phyloP scores from a whole-genome alignment of 1,140 invertebrate species.

The Brachionus rotundiformis region DNA sequence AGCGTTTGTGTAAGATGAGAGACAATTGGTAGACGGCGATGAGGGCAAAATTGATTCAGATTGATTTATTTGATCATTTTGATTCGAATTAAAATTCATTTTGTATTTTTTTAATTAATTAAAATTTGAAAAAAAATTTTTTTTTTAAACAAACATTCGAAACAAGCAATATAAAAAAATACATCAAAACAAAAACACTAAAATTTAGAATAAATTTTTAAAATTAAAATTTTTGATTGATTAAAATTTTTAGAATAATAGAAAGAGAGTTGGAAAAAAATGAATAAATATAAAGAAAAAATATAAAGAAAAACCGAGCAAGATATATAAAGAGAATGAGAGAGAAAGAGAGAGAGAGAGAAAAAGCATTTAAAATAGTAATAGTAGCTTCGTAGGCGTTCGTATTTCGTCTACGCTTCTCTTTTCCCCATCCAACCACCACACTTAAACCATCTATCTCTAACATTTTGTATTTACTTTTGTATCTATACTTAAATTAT shows the following conservation, averaged over 20 bases:
- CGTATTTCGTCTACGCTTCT: background rate
- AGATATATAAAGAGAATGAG: background rate
- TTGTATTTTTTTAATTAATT: slow-evolving; percentile 2
- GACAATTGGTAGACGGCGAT: background rate
- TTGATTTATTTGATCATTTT: slow-evolving; percentile 41
- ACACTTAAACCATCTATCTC: background rate
- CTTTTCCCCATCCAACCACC: background rate
- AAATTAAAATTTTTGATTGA: slow-evolving; percentile 49
- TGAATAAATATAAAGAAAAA: background rate
- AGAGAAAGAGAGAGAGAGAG: background rate
- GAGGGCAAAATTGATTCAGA: slow-evolving; percentile 36
- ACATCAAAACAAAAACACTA: slow-evolving; percentile 48
- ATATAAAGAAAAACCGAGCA: background rate
- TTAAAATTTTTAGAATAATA: slow-evolving; percentile 44
- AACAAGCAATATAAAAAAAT: slow-evolving; percentile 43
- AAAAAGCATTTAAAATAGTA: slow-evolving; percentile 28
- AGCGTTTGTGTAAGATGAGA: background rate
- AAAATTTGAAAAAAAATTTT: slow-evolving; percentile 22
- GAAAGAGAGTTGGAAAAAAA: slow-evolving; percentile 9
- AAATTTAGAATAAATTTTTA: slow-evolving; percentile 19
- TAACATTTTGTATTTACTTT: background rate
- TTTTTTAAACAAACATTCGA: slow-evolving; percentile 46
- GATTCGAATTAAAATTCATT: slow-evolving; percentile 46
- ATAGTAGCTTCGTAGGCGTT: slow-evolving; percentile 31
- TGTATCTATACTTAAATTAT: background rate